Percentiles rank a stretch among this genome's conserved stretches.
phyloP scores from a whole-genome alignment of 2,888 invertebrate genomes.

The Heteromurus nitidus region DNA sequence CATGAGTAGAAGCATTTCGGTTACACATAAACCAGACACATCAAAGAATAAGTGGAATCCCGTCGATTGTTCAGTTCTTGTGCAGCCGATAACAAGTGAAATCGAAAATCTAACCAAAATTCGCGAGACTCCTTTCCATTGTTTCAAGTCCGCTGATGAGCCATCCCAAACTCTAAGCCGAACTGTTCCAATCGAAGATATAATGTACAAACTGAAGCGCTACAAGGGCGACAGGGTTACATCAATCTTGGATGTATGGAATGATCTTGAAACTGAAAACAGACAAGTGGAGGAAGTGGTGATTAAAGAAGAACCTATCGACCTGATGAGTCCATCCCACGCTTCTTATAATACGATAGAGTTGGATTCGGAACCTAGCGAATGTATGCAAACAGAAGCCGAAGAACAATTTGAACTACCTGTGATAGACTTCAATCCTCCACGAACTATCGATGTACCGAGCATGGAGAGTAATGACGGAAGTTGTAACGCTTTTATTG shows the following conservation, averaged over 20 bases:
- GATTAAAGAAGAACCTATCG: constrained; percentile 15
- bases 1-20: constrained; percentile 35
- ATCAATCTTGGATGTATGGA: constrained; percentile 52
- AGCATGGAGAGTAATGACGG: too few relatives aligned
- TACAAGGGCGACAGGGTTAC: constrained; percentile 20
- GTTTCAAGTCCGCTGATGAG: constrained; percentile 35
- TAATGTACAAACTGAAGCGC: not conserved
- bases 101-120: constrained; percentile 40
- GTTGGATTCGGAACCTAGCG: not conserved
- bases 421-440: too few relatives aligned
- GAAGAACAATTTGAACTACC: too few relatives aligned
- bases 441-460: too few relatives aligned
- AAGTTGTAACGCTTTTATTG: too few relatives aligned
- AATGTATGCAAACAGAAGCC: not conserved
- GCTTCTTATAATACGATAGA: not conserved
- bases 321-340: not conserved
- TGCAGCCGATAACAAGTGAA: constrained; percentile 48
- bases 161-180: not conserved
- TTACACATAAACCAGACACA: not conserved
- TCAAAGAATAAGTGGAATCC: constrained; percentile 12
- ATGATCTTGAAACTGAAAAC: not conserved
- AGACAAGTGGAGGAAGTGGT: not conserved
- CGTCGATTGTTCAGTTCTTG: constrained; percentile 54
- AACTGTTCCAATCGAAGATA: constrained; percentile 10
- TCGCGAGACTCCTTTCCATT: constrained; percentile 48